Base-by-base conservation (phyloP, 37 sponge, comb jelly and placozoan genomes). In the Bolinopsis microptera region DNA sequence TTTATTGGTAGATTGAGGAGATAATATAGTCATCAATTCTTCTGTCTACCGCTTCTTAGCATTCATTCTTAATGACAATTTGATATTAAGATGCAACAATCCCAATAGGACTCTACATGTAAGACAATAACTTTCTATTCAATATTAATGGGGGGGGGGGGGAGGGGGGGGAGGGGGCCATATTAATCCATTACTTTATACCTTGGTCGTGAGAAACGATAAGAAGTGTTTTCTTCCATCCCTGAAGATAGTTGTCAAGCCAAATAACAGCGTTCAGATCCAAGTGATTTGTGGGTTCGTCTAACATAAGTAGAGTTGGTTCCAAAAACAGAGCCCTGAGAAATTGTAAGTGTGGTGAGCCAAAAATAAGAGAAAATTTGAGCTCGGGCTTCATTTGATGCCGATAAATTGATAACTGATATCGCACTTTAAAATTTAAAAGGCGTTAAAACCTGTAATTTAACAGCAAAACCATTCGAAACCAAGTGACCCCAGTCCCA, bases 261-360 rank as follows among this genome's bases (percentile, higher is more conserved):
- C 99, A 99, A 70, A 99, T 99, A 90, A 99, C 99, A 69, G 99
- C 99, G 93, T 99, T 99, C 32, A 99, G 96, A 77, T 99, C 99
- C 21, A 99, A 95, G 76, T 99, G 99, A 82, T 99, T 99, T 23
- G 99, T 99, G 0, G 99, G 99, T 86, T 99, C 99, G 93, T 99
- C 99, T 93, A 99, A 69, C 94, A 99, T 93, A 27, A 99, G 95
- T 48, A 99, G 80, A 18, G 99, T 97, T 0, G 99, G 99, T 94
- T 99, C 99, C 95, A 99, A 93, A 93, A 99, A 99, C 92, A 99
- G 93, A 0, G 99, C 97, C 76, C 99, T 98, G 93, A 18, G 21
- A 39, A 36, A 69, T 83, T n/a, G n/a, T n/a, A n/a, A n/a, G n/a
- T n/a, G n/a, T n/a, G n/a, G n/a, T n/a, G n/a, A n/a, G n/a, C 32